phyloP scores from a whole-genome alignment of 2,113 vertebrate species.

The Pelodiscus sinensis region DNA sequence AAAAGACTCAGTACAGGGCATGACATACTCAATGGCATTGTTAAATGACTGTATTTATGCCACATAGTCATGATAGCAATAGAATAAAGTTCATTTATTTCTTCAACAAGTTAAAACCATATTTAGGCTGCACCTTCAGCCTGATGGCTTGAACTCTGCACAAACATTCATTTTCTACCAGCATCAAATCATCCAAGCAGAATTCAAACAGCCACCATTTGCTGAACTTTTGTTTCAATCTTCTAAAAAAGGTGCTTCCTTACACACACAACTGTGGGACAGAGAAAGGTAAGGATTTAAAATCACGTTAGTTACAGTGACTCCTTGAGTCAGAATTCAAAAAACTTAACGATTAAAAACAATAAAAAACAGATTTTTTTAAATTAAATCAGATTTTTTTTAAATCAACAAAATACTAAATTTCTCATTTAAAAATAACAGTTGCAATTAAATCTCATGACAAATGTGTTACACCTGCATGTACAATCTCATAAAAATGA shows the following conservation, averaged over 20 bases:
- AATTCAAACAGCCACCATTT: constrained; percentile 47
- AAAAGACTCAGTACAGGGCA: constrained; percentile 37
- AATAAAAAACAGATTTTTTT: too few species aligned
- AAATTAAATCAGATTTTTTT: too few species aligned
- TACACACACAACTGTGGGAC: background rate
- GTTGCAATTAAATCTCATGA: too few species aligned
- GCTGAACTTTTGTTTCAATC: constrained; percentile 40
- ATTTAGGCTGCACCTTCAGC: constrained; percentile 71
- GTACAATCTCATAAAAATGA: too few species aligned
- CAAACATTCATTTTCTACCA: constrained; percentile 56
- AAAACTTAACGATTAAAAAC: too few species aligned
- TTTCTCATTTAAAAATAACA: too few species aligned
- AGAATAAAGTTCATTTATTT: constrained; percentile 54
- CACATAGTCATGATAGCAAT: background rate
- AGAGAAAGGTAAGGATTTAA: constrained; percentile 34
- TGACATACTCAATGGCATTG: constrained; percentile 24
- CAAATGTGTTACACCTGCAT: too few species aligned
- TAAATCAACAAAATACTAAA: too few species aligned
- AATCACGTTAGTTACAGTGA: background rate
- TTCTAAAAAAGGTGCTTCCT: constrained; percentile 55
- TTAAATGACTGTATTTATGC: constrained; percentile 16
- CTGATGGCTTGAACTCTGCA: constrained; percentile 67
- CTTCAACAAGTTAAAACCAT: constrained; percentile 57
- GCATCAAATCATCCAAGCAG: constrained; percentile 12
- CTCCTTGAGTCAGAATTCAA: background rate